Conservation (phyloP, 2,113 vertebrate species). For the Zosterops japonicus region DNA sequence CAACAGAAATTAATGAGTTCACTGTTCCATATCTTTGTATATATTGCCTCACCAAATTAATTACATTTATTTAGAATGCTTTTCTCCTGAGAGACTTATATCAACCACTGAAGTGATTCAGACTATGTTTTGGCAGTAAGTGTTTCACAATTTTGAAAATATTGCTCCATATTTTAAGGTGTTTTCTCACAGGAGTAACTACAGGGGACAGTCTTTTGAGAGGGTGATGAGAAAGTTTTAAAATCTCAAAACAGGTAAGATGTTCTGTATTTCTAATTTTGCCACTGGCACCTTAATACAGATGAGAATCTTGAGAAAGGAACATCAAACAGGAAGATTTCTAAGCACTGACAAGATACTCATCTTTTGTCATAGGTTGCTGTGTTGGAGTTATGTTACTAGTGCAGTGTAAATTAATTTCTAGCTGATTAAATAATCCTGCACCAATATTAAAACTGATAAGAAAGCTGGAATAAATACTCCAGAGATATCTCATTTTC, state of each 20-base stretch:
- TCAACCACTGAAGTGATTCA: constrained; percentile 43
- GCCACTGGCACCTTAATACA: background rate
- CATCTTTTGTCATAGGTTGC: background rate
- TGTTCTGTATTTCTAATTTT: background rate
- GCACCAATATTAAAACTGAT: background rate
- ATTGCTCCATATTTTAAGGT: background rate
- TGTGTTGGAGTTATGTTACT: background rate
- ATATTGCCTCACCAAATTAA: constrained; percentile 70
- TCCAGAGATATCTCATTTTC: background rate
- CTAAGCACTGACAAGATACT: background rate
- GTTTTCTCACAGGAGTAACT: background rate
- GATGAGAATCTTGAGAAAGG: background rate
- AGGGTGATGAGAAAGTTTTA: background rate
- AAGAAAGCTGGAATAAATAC: background rate
- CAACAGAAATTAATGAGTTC: constrained; percentile 69
- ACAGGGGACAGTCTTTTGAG: background rate
- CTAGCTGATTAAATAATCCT: background rate
- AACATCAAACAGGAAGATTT: background rate
- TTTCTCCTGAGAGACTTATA: constrained; percentile 43
- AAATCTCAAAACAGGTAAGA: background rate
- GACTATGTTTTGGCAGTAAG: background rate
- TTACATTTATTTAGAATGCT: constrained; percentile 71
- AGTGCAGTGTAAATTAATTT: background rate
- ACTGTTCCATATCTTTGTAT: constrained; percentile 68
- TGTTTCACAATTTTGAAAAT: background rate